Percentiles rank a stretch among this genome's conserved stretches.
phyloP scores from a whole-genome alignment of 2,113 vertebrate genomes.

The Barnardius zonarius region DNA sequence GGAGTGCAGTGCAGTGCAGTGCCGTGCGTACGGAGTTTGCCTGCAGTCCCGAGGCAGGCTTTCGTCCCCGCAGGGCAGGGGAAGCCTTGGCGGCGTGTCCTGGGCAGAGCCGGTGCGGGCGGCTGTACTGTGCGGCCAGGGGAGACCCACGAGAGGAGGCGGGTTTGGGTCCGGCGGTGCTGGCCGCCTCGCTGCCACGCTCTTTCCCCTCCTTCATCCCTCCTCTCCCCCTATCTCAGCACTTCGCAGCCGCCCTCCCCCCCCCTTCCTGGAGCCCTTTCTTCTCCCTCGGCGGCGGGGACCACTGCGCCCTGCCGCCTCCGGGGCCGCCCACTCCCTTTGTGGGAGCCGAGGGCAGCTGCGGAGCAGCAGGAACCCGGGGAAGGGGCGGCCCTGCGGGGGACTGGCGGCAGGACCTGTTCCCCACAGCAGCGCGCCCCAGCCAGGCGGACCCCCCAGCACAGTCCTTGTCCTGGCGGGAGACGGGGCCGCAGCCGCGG shows the following conservation, averaged over 20 bases:
- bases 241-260: neutral
- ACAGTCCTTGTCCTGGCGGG: neutral
- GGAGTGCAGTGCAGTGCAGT: neutral
- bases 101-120: neutral
- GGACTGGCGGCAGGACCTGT: neutral
- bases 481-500: neutral
- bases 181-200: neutral
- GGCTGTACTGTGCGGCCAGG: neutral
- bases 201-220: neutral
- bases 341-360: neutral
- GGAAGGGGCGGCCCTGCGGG: neutral
- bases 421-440: neutral
- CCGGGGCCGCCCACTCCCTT: neutral
- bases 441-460: neutral
- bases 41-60: neutral
- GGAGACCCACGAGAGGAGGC: neutral
- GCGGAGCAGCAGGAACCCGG: neutral
- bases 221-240: neutral
- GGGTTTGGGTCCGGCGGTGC: neutral
- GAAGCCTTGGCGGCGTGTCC: neutral
- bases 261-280: neutral
- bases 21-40: neutral
- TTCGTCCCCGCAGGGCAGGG: neutral
- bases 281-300: conserved; percentile 3
- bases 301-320: neutral